Evolutionary conservation across 1,140 invertebrate species (phyloP).

Genomic region (Camponotus floridanus): DNA sequence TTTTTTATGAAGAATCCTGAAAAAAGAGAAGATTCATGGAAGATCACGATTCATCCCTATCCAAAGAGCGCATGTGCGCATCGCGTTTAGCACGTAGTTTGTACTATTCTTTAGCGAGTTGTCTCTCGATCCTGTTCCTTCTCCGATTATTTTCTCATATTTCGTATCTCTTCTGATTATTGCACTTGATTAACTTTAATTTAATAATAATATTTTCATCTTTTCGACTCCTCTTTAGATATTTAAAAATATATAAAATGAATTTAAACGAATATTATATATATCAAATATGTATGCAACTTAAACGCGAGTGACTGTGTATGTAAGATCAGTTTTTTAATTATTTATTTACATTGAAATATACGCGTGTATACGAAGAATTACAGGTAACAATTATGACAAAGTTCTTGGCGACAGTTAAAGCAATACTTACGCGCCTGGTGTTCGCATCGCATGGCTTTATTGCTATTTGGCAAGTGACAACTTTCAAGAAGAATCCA

Average conservation of each 20-base stretch:
- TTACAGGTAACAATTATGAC: constrained; percentile 85
- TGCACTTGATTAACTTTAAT: not conserved
- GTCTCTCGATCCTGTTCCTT: not conserved
- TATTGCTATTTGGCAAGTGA: constrained; percentile 93
- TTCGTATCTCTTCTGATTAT: too few species aligned
- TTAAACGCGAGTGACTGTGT: not conserved
- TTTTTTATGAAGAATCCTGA: not conserved
- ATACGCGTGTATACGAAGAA: not conserved
- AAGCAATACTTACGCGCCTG: constrained; percentile 92
- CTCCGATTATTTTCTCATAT: not conserved
- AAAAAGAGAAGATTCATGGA: not conserved
- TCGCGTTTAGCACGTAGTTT: not conserved
- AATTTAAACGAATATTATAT: not conserved
- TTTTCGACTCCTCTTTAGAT: not conserved
- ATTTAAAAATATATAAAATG: not conserved
- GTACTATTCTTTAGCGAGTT: not conserved
- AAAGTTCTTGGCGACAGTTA: constrained; percentile 92
- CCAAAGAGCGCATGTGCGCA: constrained; percentile 22
- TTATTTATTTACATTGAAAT: not conserved
- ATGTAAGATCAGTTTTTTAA: not conserved
- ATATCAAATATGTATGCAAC: not conserved
- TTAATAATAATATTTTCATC: not conserved
- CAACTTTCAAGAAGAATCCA: constrained; percentile 90
- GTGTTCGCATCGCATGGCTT: constrained; percentile 93
- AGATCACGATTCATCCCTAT: not conserved